phyloP scores from a whole-genome alignment of 2,888 invertebrate species.

The Mythimna ferrago region DNA sequence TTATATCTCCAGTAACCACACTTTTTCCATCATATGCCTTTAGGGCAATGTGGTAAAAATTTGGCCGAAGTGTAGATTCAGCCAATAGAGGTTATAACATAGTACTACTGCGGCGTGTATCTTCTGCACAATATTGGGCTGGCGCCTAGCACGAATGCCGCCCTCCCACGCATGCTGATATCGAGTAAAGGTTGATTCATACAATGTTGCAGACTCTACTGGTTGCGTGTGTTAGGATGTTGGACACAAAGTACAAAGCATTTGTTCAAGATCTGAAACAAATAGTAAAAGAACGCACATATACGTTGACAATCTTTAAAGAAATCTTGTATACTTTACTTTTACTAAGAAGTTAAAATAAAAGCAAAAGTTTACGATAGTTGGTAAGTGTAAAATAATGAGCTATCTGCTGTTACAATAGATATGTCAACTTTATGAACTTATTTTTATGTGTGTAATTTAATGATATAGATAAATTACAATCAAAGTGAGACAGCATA shows the following conservation, averaged over 20 bases:
- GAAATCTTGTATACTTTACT: no score
- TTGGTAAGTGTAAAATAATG: conserved; percentile 8
- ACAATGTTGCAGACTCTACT: conserved; percentile 19
- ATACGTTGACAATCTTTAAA: not conserved
- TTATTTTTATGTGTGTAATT: not conserved
- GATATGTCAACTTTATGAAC: not conserved
- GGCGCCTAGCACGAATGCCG: conserved; percentile 25
- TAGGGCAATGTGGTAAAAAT: not conserved
- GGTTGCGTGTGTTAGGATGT: conserved; percentile 4
- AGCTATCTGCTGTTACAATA: not conserved
- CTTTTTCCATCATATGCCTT: not conserved
- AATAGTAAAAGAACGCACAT: not conserved
- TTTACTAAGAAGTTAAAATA: not conserved
- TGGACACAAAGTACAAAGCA: conserved; percentile 5
- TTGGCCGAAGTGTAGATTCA: no score
- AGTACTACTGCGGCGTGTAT: not conserved
- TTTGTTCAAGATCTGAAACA: not conserved
- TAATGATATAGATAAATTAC: not conserved
- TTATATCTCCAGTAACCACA: not conserved
- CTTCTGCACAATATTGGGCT: conserved; percentile 17
- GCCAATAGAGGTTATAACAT: no score
- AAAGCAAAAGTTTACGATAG: not conserved
- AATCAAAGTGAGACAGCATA: not conserved
- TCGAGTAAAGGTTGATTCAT: conserved; percentile 36
- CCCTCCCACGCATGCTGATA: conserved; percentile 30